A percentile compares a stretch with the other conserved stretches of the same genome.
These are phyloP conservation scores for Margaritifera margaritifera DNA, from an alignment of 2,888 invertebrate species.

Conservation along the genomic window DNA sequence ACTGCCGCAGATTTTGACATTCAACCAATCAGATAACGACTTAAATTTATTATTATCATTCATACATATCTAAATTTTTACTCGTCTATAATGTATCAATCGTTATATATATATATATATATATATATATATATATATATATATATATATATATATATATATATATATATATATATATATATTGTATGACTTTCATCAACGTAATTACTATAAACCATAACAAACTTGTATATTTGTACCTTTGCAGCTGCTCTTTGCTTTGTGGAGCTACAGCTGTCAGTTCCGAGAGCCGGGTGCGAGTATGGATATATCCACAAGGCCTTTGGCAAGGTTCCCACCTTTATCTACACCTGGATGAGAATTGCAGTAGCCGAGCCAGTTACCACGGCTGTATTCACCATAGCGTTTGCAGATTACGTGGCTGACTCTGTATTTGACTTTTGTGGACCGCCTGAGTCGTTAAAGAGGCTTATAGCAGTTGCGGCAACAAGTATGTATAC, in stretches of 20 bases:
- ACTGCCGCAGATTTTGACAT: too few species aligned
- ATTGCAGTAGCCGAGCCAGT: constrained; percentile 63
- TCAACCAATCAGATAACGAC: too few species aligned
- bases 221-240: not conserved
- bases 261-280: constrained; percentile 49
- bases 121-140: too few species aligned
- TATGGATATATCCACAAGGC: constrained; percentile 55
- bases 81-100: too few species aligned
- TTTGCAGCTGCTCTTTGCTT: constrained; percentile 66
- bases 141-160: too few species aligned
- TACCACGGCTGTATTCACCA: constrained; percentile 49
- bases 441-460: constrained; percentile 37
- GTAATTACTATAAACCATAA: too few species aligned
- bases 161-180: too few species aligned
- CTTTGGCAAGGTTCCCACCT: constrained; percentile 48
- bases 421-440: constrained; percentile 43
- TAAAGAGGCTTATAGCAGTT: constrained; percentile 52
- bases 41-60: too few species aligned
- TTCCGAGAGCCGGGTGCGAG: constrained; percentile 47
- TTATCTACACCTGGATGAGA: constrained; percentile 53
- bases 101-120: too few species aligned
- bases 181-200: too few species aligned
- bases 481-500: constrained; percentile 56
- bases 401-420: constrained; percentile 50
- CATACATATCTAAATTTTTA: too few species aligned